Evolutionary conservation across 2,888 invertebrate species (phyloP).

Genomic region (Oxytorus armatus): DNA sequence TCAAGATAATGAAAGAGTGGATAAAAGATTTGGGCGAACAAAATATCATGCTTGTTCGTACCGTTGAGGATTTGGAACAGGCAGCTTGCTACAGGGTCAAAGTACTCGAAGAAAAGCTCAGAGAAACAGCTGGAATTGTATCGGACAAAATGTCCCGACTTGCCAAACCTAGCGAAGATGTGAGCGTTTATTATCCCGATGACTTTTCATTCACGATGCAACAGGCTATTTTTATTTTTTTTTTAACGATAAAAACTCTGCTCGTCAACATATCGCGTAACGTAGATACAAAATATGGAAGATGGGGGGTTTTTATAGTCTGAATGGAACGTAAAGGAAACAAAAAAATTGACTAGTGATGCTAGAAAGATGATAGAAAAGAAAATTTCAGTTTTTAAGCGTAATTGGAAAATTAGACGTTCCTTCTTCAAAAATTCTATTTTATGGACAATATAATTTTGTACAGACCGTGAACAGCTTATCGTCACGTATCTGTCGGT

Average conservation of each 20-base stretch:
- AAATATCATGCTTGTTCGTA: conserved; percentile 88
- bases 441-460: conserved; percentile 14
- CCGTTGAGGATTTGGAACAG: conserved; percentile 89
- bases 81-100: conserved; percentile 87
- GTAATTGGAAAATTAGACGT: too few species aligned
- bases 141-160: conserved; percentile 77
- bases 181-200: conserved; percentile 57
- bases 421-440: too few species aligned
- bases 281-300: too few species aligned
- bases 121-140: conserved; percentile 83
- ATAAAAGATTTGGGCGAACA: conserved; percentile 89
- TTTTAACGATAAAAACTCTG: neutral
- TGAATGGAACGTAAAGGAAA: too few species aligned
- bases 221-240: neutral
- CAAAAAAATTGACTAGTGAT: too few species aligned
- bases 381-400: too few species aligned
- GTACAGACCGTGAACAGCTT: conserved; percentile 76
- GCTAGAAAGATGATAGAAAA: too few species aligned
- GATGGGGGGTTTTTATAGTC: too few species aligned
- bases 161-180: conserved; percentile 76
- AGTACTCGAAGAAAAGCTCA: conserved; percentile 86
- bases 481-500: conserved; percentile 74
- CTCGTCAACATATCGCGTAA: too few species aligned
- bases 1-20: conserved; percentile 88
- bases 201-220: neutral